Evolutionary conservation across 2,797 vertebrate species (phyloP), one percentile per base, ranked within the genome.

Genomic region (Parauchenoglanis ngamensis): DNA sequence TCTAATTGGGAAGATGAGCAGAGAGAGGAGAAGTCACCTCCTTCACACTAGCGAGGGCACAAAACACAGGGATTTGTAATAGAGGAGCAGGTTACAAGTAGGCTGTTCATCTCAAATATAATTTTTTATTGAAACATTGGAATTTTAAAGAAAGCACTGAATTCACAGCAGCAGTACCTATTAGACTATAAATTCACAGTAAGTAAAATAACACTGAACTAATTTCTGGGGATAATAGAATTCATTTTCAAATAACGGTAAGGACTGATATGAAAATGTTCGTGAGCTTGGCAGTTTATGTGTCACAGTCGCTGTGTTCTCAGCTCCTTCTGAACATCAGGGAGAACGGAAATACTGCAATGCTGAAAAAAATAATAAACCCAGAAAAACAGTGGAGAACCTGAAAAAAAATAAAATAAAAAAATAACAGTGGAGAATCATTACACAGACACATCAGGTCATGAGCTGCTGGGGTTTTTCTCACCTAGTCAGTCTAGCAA

Each of bases 401-500:
- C 88, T 63, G 79, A 59, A 86, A 90, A 72, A 88, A 59, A 19
- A 77, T 3, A 10, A 49, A 7, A 7, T 19, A 67, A 70, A 23
- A 23, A 23, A 19, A 23, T n/a, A 73, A 11, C 40, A 57, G 54
- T 46, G 40, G 3, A 54, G 35, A 77, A 72, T 68, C 4, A 12
- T 49, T 65, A 12, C 44, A 85, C 28, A 63, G 40, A 63, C 17
- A 77, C 63, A 52, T 21, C 63, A 44, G 6, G 5, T 17, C 19
- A n/a, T 65, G n/a, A 72, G 2, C 21, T 52, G 7, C 21, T 54
- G 17, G 13, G 28, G 46, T 59, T 4, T 84, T 82, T 78, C 88
- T 90, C 59, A 92, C 90, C 91, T 88, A 40, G 78, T 87, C 31
- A 92, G 46, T 85, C 84, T 87, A 49, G 81, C 52, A 15, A 92